These are phyloP conservation scores for Tetranychus truncatus DNA, from an alignment of 2,888 invertebrate genomes.

Conservation along the genomic window DNA sequence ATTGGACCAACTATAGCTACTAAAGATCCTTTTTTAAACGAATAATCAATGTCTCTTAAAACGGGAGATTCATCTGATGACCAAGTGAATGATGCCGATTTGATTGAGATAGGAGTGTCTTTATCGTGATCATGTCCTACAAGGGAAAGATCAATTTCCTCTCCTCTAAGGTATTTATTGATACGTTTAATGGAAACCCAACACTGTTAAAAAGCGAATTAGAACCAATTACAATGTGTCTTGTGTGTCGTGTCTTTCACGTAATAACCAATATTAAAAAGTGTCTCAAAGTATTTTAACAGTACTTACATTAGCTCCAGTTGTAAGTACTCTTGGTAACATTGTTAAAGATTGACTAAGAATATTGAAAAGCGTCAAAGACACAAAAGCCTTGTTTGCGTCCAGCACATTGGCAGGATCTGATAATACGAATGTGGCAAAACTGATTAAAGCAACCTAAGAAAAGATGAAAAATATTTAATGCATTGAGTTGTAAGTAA, in stretches of 20 bases:
- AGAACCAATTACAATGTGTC: too few relatives aligned
- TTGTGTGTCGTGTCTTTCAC: too few relatives aligned
- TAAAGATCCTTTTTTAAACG: constrained; percentile 20
- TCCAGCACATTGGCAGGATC: constrained; percentile 22
- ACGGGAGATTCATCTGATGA: neutral
- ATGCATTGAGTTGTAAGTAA: constrained; percentile 17
- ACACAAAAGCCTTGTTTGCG: constrained; percentile 33
- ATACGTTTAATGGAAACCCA: constrained; percentile 45
- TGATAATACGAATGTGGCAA: constrained; percentile 19
- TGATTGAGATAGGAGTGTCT: neutral
- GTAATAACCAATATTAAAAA: neutral
- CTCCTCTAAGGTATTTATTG: constrained; percentile 35
- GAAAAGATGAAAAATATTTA: constrained; percentile 25
- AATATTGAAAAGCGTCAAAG: constrained; percentile 33
- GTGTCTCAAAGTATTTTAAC: constrained; percentile 9
- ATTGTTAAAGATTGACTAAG: constrained; percentile 28
- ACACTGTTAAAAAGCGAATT: constrained; percentile 8
- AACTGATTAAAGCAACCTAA: constrained; percentile 23
- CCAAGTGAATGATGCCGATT: neutral
- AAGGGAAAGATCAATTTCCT: neutral
- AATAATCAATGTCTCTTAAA: constrained; percentile 22
- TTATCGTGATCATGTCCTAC: neutral
- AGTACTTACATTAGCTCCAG: constrained; percentile 14
- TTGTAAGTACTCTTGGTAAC: constrained; percentile 21
- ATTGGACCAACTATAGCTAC: constrained; percentile 26